These are phyloP conservation scores for Microchirus variegatus DNA, from an alignment of 2,797 vertebrate species.

Conservation along the genomic window DNA sequence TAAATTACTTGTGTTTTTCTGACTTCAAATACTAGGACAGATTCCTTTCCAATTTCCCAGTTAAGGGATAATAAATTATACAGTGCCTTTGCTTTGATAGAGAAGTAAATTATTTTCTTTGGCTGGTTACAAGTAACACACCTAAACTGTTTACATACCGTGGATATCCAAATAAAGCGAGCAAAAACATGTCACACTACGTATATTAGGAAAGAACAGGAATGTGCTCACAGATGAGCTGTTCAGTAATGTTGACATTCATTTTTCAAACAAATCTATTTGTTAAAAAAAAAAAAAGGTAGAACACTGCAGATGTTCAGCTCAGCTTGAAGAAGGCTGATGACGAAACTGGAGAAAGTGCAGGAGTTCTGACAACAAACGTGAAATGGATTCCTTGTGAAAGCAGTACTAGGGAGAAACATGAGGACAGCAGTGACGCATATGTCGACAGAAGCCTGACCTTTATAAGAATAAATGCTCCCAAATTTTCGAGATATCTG, in stretches of 20 bases:
- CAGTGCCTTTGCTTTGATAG: slow-evolving; percentile 10
- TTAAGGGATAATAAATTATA: slow-evolving; percentile 35
- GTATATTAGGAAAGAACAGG: slow-evolving; percentile 17
- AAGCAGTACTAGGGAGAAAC: slow-evolving; percentile 62
- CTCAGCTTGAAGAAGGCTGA: slow-evolving; percentile 32
- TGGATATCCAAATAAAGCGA: slow-evolving; percentile 17
- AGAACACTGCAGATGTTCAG: slow-evolving; percentile 56
- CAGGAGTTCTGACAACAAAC: slow-evolving; percentile 42
- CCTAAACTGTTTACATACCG: slow-evolving; percentile 10
- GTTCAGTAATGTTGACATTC: slow-evolving; percentile 28
- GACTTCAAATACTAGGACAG: slow-evolving; percentile 23
- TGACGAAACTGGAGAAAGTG: slow-evolving; percentile 18
- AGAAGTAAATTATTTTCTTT: slow-evolving; percentile 30
- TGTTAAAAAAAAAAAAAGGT: slow-evolving; percentile 25
- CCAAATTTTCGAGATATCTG: slow-evolving; percentile 60
- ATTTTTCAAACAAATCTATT: slow-evolving; percentile 42
- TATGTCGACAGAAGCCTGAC: slow-evolving; percentile 62
- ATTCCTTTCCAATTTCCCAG: slow-evolving; percentile 21
- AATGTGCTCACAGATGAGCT: slow-evolving; percentile 26
- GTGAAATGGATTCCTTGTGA: slow-evolving; percentile 64
- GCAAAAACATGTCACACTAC: slow-evolving; percentile 14
- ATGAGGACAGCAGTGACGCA: slow-evolving; percentile 70
- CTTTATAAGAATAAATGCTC: slow-evolving; percentile 63
- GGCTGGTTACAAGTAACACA: slow-evolving; percentile 20
- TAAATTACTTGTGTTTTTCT: slow-evolving; percentile 17